phyloP scores from a whole-genome alignment of 1,140 invertebrate genomes.

The Brachionus plicatilis region DNA sequence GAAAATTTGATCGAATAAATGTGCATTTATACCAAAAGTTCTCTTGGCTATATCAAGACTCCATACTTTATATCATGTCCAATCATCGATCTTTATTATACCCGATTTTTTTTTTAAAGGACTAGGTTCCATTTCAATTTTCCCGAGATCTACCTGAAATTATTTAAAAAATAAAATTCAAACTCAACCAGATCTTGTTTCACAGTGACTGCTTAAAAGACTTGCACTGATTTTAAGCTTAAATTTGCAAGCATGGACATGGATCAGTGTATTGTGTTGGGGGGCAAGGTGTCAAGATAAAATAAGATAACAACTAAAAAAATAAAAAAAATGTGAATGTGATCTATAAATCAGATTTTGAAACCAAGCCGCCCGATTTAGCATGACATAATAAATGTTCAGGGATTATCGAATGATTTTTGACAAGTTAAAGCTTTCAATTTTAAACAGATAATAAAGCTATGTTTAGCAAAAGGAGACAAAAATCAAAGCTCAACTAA shows the following conservation, averaged over 20 bases:
- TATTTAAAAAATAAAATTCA: too few species aligned
- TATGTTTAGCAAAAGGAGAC: not conserved
- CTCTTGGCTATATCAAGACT: too few species aligned
- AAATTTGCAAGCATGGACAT: not conserved
- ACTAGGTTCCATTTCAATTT: too few species aligned
- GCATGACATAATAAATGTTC: not conserved
- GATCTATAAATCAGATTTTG: not conserved
- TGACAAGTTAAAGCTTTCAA: not conserved
- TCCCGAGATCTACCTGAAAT: too few species aligned
- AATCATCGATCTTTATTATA: too few species aligned
- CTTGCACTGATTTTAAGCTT: not conserved
- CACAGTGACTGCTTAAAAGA: not conserved
- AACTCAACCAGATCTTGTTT: too few species aligned
- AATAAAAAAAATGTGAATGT: not conserved
- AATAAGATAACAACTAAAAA: not conserved
- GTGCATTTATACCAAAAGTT: too few species aligned
- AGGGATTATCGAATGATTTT: not conserved
- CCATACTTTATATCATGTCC: too few species aligned
- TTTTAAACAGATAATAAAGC: slow-evolving; percentile 16
- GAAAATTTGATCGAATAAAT: too few species aligned
- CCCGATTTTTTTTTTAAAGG: too few species aligned
- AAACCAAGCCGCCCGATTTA: not conserved
- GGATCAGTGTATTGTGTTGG: not conserved
- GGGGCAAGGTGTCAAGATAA: not conserved
- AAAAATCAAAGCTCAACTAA: slow-evolving; percentile 30